phyloP scores from a whole-genome alignment of 53 echinoderm and acorn worm genomes.

The Paracentrotus lividus region DNA sequence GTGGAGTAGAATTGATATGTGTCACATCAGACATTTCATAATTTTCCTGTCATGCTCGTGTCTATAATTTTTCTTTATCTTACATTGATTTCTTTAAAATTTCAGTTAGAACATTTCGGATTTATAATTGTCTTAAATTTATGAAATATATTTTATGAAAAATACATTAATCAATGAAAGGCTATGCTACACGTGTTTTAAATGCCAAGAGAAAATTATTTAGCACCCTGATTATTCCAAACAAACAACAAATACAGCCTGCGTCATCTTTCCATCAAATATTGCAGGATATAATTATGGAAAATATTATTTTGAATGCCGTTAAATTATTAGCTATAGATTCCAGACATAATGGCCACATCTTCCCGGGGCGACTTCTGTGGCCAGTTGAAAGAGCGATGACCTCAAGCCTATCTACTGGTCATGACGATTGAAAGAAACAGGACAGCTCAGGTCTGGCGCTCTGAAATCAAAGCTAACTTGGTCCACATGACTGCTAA shows the following conservation, averaged over 20 bases:
- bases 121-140: too few species aligned
- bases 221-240: too few species aligned
- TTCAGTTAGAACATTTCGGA: too few species aligned
- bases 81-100: too few species aligned
- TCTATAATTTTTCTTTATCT: too few species aligned
- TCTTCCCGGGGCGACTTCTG: neutral
- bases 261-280: neutral
- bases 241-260: neutral
- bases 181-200: too few species aligned
- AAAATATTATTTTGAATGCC: neutral
- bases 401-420: neutral
- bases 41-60: too few species aligned
- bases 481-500: neutral
- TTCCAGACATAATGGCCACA: neutral
- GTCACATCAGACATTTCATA: too few species aligned
- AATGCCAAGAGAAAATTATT: too few species aligned
- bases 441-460: neutral
- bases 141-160: too few species aligned
- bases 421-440: conserved; percentile 17
- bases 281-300: neutral
- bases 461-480: neutral
- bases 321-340: neutral
- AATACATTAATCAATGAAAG: too few species aligned
- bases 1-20: too few species aligned
- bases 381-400: conserved; percentile 37